Percentiles rank a stretch among this genome's conserved stretches.
These are phyloP conservation scores for Pomacea maculata DNA, from an alignment of 1,140 invertebrate genomes.

Conservation along the genomic window DNA sequence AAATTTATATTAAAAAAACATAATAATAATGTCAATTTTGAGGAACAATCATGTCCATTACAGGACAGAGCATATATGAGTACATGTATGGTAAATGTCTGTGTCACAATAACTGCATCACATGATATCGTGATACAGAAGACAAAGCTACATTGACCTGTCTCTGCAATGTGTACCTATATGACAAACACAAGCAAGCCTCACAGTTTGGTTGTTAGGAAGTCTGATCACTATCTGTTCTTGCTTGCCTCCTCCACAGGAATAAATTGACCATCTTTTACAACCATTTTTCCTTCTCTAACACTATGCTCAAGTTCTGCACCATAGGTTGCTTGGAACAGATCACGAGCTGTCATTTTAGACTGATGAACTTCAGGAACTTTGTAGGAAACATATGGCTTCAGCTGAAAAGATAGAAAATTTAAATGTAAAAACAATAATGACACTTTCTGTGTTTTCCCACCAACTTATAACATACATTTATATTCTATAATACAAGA, in stretches of 20 bases:
- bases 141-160: too few relatives aligned
- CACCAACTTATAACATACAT: not conserved
- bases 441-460: not conserved
- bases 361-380: slow-evolving; percentile 77
- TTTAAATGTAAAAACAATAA: not conserved
- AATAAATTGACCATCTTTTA: slow-evolving; percentile 16
- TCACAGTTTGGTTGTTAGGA: too few relatives aligned
- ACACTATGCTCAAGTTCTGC: slow-evolving; percentile 83
- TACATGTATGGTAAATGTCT: too few relatives aligned
- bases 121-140: too few relatives aligned
- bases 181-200: too few relatives aligned
- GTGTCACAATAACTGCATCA: too few relatives aligned
- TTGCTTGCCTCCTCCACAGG: not conserved
- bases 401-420: slow-evolving; percentile 72
- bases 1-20: too few relatives aligned
- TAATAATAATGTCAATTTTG: too few relatives aligned
- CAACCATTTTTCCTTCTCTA: slow-evolving; percentile 69
- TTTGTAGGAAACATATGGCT: slow-evolving; percentile 93
- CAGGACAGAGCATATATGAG: too few relatives aligned
- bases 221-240: not conserved
- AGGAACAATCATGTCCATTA: too few relatives aligned
- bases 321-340: slow-evolving; percentile 86
- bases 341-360: slow-evolving; percentile 83
- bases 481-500: too few relatives aligned
- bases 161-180: too few relatives aligned